These are phyloP conservation scores for Heliconius aoede DNA, from an alignment of 2,888 invertebrate species.

Conservation along the genomic window DNA sequence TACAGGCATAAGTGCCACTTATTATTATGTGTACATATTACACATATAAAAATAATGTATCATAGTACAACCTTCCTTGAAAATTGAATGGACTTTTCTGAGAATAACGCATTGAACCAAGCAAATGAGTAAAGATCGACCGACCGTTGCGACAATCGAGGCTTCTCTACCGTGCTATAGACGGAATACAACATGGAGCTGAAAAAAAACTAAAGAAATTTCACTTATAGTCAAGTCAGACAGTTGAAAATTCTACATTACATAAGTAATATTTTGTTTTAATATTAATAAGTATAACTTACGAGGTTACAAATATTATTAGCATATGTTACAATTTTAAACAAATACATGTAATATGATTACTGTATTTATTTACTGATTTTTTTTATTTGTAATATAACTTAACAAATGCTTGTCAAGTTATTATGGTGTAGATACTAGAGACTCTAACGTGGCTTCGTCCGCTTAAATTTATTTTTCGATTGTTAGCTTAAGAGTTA, in stretches of 20 bases:
- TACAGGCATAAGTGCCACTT: too few species aligned
- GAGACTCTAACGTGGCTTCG: too few species aligned
- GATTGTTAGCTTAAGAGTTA: too few species aligned
- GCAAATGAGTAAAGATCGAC: too few species aligned
- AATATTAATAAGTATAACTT: not conserved
- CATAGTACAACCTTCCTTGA: too few species aligned
- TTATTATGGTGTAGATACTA: conserved; percentile 6
- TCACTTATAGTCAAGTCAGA: not conserved
- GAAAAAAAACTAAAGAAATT: not conserved
- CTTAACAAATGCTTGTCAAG: not conserved
- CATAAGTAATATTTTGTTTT: conserved; percentile 9
- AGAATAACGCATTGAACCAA: too few species aligned
- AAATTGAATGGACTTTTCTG: too few species aligned
- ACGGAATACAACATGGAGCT: not conserved
- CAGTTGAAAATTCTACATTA: not conserved
- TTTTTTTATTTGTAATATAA: conserved; percentile 10
- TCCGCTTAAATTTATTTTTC: too few species aligned
- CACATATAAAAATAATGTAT: too few species aligned
- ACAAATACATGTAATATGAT: not conserved
- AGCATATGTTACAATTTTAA: not conserved
- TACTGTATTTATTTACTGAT: not conserved
- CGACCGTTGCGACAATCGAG: too few species aligned
- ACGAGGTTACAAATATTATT: not conserved
- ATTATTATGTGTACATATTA: too few species aligned
- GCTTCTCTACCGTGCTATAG: too few species aligned